A percentile compares a stretch with the other conserved stretches of the same genome.
phyloP scores from a whole-genome alignment of 1,140 invertebrate genomes.

The Probaryconus sp. region DNA sequence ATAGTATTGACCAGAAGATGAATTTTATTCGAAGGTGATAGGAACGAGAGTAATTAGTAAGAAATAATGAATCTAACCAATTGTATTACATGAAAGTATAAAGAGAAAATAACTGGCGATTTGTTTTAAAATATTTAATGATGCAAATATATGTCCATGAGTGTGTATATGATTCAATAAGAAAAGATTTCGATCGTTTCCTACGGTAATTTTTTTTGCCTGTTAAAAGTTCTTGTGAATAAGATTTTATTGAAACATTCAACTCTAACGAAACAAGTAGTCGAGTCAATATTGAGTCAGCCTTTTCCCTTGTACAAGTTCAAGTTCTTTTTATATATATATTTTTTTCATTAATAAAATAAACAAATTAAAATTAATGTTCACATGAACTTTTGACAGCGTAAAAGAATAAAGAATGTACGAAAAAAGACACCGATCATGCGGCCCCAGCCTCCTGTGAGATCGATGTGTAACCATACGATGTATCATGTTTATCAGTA shows the following conservation, averaged over 20 bases:
- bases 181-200: conserved; percentile 17
- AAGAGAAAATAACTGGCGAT: conserved; percentile 41
- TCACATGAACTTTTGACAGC: conserved; percentile 10
- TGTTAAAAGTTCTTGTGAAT: conserved; percentile 17
- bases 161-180: conserved; percentile 48
- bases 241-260: too few relatives aligned
- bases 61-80: conserved; percentile 41
- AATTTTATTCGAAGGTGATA: conserved; percentile 38
- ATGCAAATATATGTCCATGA: conserved; percentile 51
- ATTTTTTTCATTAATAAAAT: not conserved
- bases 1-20: too few relatives aligned
- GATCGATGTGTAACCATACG: conserved; percentile 2
- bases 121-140: conserved; percentile 58
- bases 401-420: not conserved
- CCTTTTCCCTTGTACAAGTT: too few relatives aligned
- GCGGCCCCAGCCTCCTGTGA: conserved; percentile 12
- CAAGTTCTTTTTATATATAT: not conserved
- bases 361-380: not conserved
- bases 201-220: conserved; percentile 8
- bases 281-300: too few relatives aligned
- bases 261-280: too few relatives aligned
- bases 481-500: conserved; percentile 3
- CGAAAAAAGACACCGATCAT: not conserved
- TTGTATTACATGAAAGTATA: conserved; percentile 62
- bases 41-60: conserved; percentile 19